A percentile compares a stretch with the other conserved stretches of the same genome.
These are phyloP conservation scores for Dromaius novaehollandiae DNA, from an alignment of 2,113 vertebrate genomes.

Conservation along the genomic window DNA sequence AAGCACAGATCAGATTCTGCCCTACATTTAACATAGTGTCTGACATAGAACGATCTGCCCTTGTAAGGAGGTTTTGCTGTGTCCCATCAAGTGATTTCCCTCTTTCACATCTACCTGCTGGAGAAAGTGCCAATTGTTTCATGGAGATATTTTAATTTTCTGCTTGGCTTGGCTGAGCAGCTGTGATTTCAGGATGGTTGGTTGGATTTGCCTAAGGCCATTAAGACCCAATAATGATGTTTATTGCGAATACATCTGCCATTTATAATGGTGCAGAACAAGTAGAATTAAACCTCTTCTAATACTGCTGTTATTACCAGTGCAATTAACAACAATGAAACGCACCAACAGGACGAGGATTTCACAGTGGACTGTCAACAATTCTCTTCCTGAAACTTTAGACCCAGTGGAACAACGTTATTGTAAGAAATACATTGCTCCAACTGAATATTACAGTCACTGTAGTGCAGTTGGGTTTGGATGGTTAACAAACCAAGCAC, in stretches of 20 bases:
- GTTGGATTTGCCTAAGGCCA: conserved; percentile 8
- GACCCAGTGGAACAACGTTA: background rate
- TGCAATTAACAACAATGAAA: background rate
- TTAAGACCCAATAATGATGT: background rate
- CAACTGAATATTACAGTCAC: background rate
- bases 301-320: background rate
- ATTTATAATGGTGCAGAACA: background rate
- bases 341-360: background rate
- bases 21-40: background rate
- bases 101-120: background rate
- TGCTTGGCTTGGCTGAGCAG: conserved; percentile 18
- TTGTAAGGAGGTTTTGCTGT: background rate
- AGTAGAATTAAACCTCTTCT: background rate
- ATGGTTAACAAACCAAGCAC: background rate
- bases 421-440: background rate
- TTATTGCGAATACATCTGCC: background rate
- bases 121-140: background rate
- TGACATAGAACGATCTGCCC: background rate
- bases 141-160: conserved; percentile 2
- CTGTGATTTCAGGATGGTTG: background rate
- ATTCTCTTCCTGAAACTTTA: background rate
- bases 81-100: background rate
- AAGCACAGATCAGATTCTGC: background rate
- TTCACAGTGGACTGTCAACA: background rate
- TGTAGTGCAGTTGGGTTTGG: background rate